Base-by-base conservation (phyloP, 2,113 vertebrate species). In the Apteryx mantelli region DNA sequence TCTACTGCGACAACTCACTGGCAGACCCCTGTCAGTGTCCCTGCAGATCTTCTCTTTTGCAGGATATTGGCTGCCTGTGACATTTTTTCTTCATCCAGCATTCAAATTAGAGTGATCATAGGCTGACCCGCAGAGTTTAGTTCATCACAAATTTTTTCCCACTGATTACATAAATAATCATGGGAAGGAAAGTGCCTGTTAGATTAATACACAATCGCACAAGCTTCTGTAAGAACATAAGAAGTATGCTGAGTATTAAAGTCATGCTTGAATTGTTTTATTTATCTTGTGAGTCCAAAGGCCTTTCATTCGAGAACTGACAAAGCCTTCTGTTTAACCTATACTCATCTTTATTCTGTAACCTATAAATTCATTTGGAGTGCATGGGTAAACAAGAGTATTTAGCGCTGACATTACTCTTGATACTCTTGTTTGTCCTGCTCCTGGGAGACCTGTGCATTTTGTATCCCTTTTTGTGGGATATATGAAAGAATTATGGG, bases 111-210 rank as follows among this genome's bases (percentile, higher is more conserved):
- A 93, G 79, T 80, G 90, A 96, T 95, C 95, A 91, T 74, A 96
- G 82, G 81, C 81, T 97, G 96, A 96, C 93, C 96, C 0, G 4
- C 71, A 58, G 81, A 95, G 78, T 85, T 82, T 84, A 73, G 73
- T 77, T 94, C 92, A 95, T 95, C 52, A 81, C 58, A 60, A 83
- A 4, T 91, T 91, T 96, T 93, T 91, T 84, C 81, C 94, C 82
- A 79, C 94, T 96, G 95, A 95, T 97, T 97, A 92, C 96, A 97
- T 92, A 94, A 95, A 95, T 96, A 96, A 95, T 95, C 92, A 95
- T 71, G 86, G 85, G 81, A 44, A 81, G 42, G 40, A 90, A 89
- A 91, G 70, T 64, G 89, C 64, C 70, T 93, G 93, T 93, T 86
- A 91, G 64, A 82, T 92, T 79, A 95, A 86, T 56, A 96, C 38